A percentile compares a stretch with the other conserved stretches of the same genome.
These are phyloP conservation scores for Ammodytes marinus DNA, from an alignment of 2,113 vertebrate genomes.

Conservation along the genomic window DNA sequence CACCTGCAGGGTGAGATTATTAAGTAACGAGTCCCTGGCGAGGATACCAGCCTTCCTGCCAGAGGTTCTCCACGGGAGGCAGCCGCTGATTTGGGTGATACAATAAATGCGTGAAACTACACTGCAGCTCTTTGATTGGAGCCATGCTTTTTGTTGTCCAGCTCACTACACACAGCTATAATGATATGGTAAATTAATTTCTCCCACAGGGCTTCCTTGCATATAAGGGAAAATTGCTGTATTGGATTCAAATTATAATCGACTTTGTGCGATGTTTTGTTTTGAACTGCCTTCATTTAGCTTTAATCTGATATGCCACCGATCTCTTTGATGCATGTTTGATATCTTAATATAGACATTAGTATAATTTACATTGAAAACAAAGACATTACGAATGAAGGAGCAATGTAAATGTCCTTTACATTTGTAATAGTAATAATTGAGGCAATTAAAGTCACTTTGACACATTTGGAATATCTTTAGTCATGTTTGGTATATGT, in stretches of 20 bases:
- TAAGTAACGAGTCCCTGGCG: slow-evolving; percentile 81
- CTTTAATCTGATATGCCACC: background rate
- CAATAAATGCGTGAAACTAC: slow-evolving; percentile 61
- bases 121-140: slow-evolving; percentile 51
- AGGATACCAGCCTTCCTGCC: slow-evolving; percentile 76
- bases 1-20: slow-evolving; percentile 82
- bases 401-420: background rate
- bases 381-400: background rate
- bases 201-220: background rate
- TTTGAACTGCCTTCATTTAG: background rate
- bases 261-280: background rate
- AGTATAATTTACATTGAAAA: background rate
- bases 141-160: slow-evolving; percentile 24
- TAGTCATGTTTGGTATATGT: slow-evolving; percentile 9
- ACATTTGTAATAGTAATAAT: background rate
- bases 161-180: background rate
- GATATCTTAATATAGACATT: background rate
- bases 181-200: slow-evolving; percentile 12
- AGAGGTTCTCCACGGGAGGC: slow-evolving; percentile 72
- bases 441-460: background rate
- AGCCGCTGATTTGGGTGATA: slow-evolving; percentile 70
- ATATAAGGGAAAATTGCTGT: background rate
- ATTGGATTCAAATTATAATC: background rate
- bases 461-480: background rate
- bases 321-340: background rate